Percentiles rank a stretch among this genome's conserved stretches.
Conservation (phyloP, 1,140 invertebrate genomes). For the Philotrypesis tridentata region DNA sequence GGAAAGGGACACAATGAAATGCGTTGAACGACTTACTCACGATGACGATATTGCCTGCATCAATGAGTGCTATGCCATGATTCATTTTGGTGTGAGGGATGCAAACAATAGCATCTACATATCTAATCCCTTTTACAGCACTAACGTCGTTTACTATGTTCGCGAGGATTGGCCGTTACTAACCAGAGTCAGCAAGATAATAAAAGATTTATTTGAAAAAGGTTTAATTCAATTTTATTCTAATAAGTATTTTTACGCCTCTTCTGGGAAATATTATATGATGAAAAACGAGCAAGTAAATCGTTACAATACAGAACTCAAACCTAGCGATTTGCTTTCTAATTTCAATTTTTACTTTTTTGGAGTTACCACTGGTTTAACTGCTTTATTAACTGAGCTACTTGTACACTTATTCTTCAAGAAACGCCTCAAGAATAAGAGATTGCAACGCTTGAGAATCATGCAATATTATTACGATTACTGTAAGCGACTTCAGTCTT, state of each 20-base stretch:
- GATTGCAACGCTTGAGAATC: too few relatives aligned
- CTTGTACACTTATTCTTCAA: background rate
- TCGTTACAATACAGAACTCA: background rate
- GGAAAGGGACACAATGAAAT: too few relatives aligned
- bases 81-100: background rate
- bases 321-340: background rate
- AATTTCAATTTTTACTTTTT: background rate
- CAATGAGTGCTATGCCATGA: background rate
- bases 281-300: background rate
- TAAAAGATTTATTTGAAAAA: background rate
- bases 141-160: background rate
- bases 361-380: background rate
- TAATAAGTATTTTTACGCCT: background rate
- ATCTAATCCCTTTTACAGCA: background rate
- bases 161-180: conserved; percentile 24
- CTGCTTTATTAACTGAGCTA: background rate
- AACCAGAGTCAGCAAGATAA: background rate
- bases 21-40: too few relatives aligned
- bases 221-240: background rate
- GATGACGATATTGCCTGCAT: background rate
- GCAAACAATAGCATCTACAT: background rate
- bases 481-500: too few relatives aligned
- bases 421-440: too few relatives aligned
- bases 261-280: background rate
- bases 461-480: too few relatives aligned